Evolutionary conservation across 2,113 vertebrate species (phyloP).

Genomic region (Antidorcas marsupialis): DNA sequence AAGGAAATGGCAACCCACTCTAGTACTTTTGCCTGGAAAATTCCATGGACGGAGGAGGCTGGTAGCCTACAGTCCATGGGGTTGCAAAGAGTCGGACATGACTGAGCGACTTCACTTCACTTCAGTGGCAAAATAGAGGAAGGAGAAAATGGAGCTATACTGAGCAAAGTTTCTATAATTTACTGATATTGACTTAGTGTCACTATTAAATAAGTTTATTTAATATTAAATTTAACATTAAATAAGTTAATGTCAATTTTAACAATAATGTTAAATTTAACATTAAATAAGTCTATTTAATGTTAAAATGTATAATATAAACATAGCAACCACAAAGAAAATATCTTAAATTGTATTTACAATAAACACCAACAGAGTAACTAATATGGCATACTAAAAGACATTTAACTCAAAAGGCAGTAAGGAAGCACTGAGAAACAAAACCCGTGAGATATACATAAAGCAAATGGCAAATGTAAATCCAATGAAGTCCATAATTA

Average conservation of each 20-base stretch:
- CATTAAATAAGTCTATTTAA: neutral
- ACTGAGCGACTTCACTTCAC: no score
- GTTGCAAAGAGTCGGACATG: no score
- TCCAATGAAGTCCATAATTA: neutral
- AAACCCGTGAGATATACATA: neutral
- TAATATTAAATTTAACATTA: neutral
- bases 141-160: neutral
- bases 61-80: no score
- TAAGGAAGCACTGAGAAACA: neutral
- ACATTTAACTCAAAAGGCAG: neutral
- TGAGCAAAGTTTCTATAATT: neutral
- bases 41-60: no score
- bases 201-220: neutral
- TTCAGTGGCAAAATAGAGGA: neutral
- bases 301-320: conserved; percentile 16
- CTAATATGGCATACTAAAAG: neutral
- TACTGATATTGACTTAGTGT: neutral
- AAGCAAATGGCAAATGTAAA: neutral
- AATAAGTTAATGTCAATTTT: neutral
- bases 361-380: neutral
- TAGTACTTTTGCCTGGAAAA: no score
- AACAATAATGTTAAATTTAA: neutral
- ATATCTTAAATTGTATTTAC: neutral
- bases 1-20: no score
- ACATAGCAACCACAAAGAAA: neutral